phyloP scores from a whole-genome alignment of 2,797 vertebrate species.

The Jordanella pulchra region DNA sequence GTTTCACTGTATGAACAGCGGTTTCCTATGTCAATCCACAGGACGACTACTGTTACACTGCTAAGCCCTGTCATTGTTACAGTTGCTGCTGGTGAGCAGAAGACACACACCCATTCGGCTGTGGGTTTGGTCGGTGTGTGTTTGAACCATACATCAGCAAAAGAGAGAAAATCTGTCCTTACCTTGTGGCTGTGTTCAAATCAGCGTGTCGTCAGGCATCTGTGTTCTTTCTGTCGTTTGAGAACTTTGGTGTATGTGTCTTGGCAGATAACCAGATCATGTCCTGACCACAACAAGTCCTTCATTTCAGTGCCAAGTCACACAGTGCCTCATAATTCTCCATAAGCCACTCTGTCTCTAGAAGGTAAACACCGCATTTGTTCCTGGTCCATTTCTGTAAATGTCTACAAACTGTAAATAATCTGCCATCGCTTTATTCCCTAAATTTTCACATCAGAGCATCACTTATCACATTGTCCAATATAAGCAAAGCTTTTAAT shows the following conservation, averaged over 20 bases:
- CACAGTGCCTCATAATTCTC: conserved; percentile 72
- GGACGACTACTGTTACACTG: conserved; percentile 58
- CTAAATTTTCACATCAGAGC: conserved; percentile 63
- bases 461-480: conserved; percentile 57
- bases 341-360: conserved; percentile 78
- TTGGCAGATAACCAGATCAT: conserved; percentile 72
- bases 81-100: conserved; percentile 74
- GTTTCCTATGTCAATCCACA: conserved; percentile 68
- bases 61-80: conserved; percentile 76
- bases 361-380: conserved; percentile 71
- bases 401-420: conserved; percentile 49
- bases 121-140: conserved; percentile 13
- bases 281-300: conserved; percentile 65
- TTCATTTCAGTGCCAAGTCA: conserved; percentile 67
- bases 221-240: conserved; percentile 43
- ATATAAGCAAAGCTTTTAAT: conserved; percentile 49
- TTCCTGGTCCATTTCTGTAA: conserved; percentile 30
- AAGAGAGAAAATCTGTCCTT: conserved; percentile 18
- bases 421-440: conserved; percentile 48
- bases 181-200: conserved; percentile 41
- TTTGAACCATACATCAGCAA: conserved; percentile 14
- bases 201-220: conserved; percentile 38
- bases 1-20: conserved; percentile 58
- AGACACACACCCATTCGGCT: conserved; percentile 35
- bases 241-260: conserved; percentile 47